Base-by-base conservation (phyloP, 1,140 invertebrate genomes). In the Drosophila leontia region DNA sequence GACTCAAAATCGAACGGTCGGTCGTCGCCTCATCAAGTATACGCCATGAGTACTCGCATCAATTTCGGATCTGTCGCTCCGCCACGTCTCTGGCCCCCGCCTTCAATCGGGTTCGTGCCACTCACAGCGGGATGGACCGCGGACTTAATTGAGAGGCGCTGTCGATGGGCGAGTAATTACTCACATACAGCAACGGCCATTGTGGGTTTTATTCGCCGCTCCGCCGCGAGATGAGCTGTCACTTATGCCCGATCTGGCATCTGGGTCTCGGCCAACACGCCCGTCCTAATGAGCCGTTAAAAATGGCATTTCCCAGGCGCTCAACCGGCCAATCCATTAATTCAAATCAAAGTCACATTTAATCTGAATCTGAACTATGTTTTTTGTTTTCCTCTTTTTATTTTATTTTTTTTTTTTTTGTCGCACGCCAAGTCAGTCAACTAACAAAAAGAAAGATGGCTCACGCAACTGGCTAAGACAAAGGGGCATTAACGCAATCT, bases 401-500 rank as follows among this genome's bases (percentile, higher is more conserved):
- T 34, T 65, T 17, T 2, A 35, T 34, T 65, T 17, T 2, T 12
- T 19, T 42, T 5, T 29, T 37, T 64, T 68, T 64, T 86, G 83
- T 87, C 83, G 75, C 83, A 82, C 80, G 84, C 76, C 65, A 62
- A 63, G 63, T 51, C 19, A 32, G 50, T 19, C 23, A 23, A 45
- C 64, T 41, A 47, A 39, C 57, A 39, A 51, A 42, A 74, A 47
- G 26, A 35, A 72, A 72, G 56, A 58, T 41, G 41, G 35, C 72
- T 42, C 75, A 78, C 75, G 75, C 74, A 78, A 78, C 61, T 55
- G 77, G 71, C 81, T 42, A 64, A 85, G 61, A 87, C 83, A 87
- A 87, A 83, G 83, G 82, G 50, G 82, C 48, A 83, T 87, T 87
- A 80, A 80, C 72, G 76, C 76, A 83, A 74, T 85, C 51, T 67